Conservation (phyloP, 2,113 vertebrate genomes). For the Nerophis lumbriciformis region DNA sequence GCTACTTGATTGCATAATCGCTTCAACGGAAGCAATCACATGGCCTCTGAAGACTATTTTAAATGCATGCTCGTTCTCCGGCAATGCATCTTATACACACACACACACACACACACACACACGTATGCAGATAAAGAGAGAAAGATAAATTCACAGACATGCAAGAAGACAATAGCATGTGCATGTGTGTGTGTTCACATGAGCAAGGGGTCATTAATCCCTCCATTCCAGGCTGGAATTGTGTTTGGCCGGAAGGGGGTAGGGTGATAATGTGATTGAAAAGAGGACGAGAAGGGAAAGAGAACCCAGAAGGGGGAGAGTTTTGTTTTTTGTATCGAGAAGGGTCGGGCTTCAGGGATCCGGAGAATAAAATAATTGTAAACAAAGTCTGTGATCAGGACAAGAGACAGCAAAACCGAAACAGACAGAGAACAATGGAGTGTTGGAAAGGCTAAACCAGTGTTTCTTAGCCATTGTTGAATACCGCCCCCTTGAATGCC, state of each 20-base stretch:
- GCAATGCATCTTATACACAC: slow-evolving; percentile 13
- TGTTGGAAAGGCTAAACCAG: slow-evolving; percentile 14
- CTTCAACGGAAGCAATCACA: slow-evolving; percentile 60
- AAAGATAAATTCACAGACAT: slow-evolving; percentile 8
- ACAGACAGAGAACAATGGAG: slow-evolving; percentile 32
- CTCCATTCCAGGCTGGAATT: slow-evolving; percentile 49
- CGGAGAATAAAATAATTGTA: slow-evolving; percentile 46
- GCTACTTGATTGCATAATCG: slow-evolving; percentile 58
- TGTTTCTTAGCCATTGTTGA: too few species aligned
- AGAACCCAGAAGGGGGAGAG: slow-evolving; percentile 31
- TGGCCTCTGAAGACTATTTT: slow-evolving; percentile 49
- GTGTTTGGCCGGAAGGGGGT: slow-evolving; percentile 22
- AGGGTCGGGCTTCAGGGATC: slow-evolving; percentile 58
- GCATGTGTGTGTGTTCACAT: slow-evolving; percentile 16
- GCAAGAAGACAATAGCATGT: slow-evolving; percentile 14
- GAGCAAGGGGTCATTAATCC: slow-evolving; percentile 66
- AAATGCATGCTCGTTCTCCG: slow-evolving; percentile 27
- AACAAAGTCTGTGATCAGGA: slow-evolving; percentile 45
- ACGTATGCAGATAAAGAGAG: slow-evolving; percentile 11
- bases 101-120: slow-evolving; percentile 6
- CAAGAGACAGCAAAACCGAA: slow-evolving; percentile 11
- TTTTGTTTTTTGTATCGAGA: slow-evolving; percentile 46
- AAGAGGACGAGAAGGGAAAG: slow-evolving; percentile 30
- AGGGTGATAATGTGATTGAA: slow-evolving; percentile 35
- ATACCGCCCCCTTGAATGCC: too few species aligned